Base-by-base conservation (phyloP, 2,888 invertebrate genomes). In the Drosophila neotestacea region DNA sequence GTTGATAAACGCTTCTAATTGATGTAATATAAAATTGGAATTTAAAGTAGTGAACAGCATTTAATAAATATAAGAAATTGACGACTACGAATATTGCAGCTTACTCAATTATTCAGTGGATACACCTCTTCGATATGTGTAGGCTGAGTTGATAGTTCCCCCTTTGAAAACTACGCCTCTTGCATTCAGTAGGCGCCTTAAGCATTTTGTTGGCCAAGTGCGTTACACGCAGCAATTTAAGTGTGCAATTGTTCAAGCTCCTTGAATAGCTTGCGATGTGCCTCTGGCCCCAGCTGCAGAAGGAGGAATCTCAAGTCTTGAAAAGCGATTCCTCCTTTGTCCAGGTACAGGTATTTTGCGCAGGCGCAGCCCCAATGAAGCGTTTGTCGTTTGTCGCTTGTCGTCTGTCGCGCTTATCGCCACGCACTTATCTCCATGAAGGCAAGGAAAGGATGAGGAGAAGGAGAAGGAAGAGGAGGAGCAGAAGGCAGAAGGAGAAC, bases 331-430 rank as follows among this genome's bases (percentile, higher is more conserved):
- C 28, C 58, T 50, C 32, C 55, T 44, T 42, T 64, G 58, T 27
- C 13, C 50, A 69, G 63, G 70, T 56, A 70, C 50, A 69, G 63
- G 70, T 56, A 70, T 72, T 52, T 61, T 69, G 70, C 84, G 84
- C 79, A 84, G 79, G 77, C 79, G 87, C 79, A 86, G 70, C 70
- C 10, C 74, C 71, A 75, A 84, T 73, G 81, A 79, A 79, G 63
- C 72, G 74, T 77, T 71, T 68, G 70, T 63, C 61, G 77, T 41
- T 75, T 70, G 74, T 77, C 73, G 82, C 47, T 67, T 77, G 82
- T 86, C 85, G 79, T 77, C 77, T 79, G 81, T 77, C 79, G 81
- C 64, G 83, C 88, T 85, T 85, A 85, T 85, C 88, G 88, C 85
- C 81, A 86, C 84, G 84, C 85, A 86, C 85, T 88, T 88, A 86